Base-by-base conservation (phyloP, 2,888 invertebrate species). In the Mesorhabditis sp. region DNA sequence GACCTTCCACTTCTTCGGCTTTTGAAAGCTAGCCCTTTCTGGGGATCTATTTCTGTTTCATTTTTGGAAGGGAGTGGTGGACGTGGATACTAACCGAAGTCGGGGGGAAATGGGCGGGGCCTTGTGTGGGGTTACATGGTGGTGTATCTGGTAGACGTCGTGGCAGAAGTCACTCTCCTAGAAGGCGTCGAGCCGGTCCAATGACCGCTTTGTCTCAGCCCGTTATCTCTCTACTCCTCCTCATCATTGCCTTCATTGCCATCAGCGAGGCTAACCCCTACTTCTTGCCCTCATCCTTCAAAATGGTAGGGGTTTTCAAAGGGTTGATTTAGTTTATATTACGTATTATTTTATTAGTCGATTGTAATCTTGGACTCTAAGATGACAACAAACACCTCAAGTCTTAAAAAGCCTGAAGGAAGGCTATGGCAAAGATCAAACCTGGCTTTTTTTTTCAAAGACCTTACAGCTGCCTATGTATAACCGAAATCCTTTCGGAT, bases 241-340 rank as follows among this genome's bases (percentile, higher is more conserved):
- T 62, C 28, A 10, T 62, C 15, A 6, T 7, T 7, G 10, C 15
- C n/a, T 6, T 28, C 10, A 7, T 28, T 7, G 41, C 63, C 63
- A 28, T 28, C 63, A 15, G n/a, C 13, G 6, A 13, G 15, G 63
- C 63, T 50, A n/a, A n/a, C 7, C 58, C 58, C 10, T 50, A 50
- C n/a, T 50, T 50, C 58, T 50, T 50, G 58, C 58, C 58, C 58
- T 10, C 58, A 13, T 50, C 58, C 58, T 50, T 50, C n/a, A 50
- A 50, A 50, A 50, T 50, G 58, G 58, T 50, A 50, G 41, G 63
- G 63, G n/a, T 13, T 62, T 28, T 10, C 7, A 62, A 6, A 15
- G 7, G 10, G 41, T 41, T 62, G 63, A 13, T 50, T 10, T 50
- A 50, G 13, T 7, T 50, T 7, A 10, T 10, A 13, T 50, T 10